Base-by-base conservation (phyloP, 2,888 invertebrate genomes). In the Cantharis rustica region DNA sequence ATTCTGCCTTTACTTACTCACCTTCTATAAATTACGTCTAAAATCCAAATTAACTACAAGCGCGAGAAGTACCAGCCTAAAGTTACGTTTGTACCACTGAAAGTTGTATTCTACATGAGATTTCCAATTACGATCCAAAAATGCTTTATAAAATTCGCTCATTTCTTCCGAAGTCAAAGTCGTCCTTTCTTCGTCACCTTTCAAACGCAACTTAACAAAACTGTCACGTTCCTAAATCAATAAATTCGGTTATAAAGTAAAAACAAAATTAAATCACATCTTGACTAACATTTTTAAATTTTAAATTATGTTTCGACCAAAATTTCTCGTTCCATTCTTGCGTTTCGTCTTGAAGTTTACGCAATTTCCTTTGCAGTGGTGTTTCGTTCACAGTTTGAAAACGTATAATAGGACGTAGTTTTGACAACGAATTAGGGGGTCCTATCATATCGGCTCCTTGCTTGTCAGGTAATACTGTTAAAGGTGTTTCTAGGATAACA, bases 131-230 rank as follows among this genome's bases (percentile, higher is more conserved):
- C 94, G 93, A 86, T 96, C 95, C 13, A 97, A 89, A 86, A 97
- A 97, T 69, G 91, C 88, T 89, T 95, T 96, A 85, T 97, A 97
- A 88, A 97, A 97, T 20, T 93, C 92, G 83, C 96, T 96, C 94
- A 97, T 95, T 88, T 95, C 94, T 88, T 96, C 95, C 1, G 95
- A 93, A 4, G 93, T 91, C 17, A 94, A 86, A 63, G 91, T 91
- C 72, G 90, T 89, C 80, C 91, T 88, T 27, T 88, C 88, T 66
- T 84, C 82, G 13, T 83, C 79, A 26, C 80, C 77, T 9, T 80
- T 80, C 73, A 86, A 86, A 27, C 86, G 76, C 16, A 78, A 74
- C 68, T 86, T 82, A 79, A 87, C 84, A 81, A 86, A 90, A 79
- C 85, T 82, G 74, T 88, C 87, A 62, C 88, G 84, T 83, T 89